phyloP scores from a whole-genome alignment of 2,888 invertebrate genomes.

The Cosmia trapezina region DNA sequence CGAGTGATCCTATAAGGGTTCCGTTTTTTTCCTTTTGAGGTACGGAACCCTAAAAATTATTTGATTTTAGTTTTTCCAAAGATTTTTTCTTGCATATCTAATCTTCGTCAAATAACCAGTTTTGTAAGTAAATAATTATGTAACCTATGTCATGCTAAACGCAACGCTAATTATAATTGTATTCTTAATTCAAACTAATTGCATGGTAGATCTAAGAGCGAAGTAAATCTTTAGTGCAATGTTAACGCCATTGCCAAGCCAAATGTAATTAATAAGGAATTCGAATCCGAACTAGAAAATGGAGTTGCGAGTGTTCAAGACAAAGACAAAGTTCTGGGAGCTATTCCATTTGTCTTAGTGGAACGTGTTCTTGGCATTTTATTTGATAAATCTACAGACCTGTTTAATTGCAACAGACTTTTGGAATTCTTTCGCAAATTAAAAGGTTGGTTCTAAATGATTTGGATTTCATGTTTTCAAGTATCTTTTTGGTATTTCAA shows the following conservation, averaged over 20 bases:
- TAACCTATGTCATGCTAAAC: neutral
- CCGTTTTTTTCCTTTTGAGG: too few relatives aligned
- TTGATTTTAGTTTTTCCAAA: too few relatives aligned
- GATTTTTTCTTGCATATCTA: neutral
- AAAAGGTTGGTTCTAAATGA: neutral
- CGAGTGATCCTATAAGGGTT: too few relatives aligned
- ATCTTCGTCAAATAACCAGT: neutral
- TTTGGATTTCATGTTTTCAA: neutral
- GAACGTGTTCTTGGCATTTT: slow-evolving; percentile 17
- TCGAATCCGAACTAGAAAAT: slow-evolving; percentile 7
- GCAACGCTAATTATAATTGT: neutral
- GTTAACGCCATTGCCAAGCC: neutral
- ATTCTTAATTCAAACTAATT: neutral
- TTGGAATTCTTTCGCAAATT: slow-evolving; percentile 22
- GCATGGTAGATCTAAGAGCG: neutral
- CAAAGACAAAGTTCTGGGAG: slow-evolving; percentile 9
- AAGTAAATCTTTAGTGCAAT: neutral
- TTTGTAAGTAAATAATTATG: neutral
- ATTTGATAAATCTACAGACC: slow-evolving; percentile 6
- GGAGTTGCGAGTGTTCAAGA: slow-evolving; percentile 15
- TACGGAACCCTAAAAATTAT: too few relatives aligned
- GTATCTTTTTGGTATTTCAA: neutral
- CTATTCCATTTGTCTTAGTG: slow-evolving; percentile 29
- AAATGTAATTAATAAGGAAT: slow-evolving; percentile 22
- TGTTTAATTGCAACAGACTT: slow-evolving; percentile 17